A percentile compares a stretch with the other conserved stretches of the same genome.
These are phyloP conservation scores for Rhorus exstirpatorius DNA, from an alignment of 2,888 invertebrate species.

Conservation along the genomic window DNA sequence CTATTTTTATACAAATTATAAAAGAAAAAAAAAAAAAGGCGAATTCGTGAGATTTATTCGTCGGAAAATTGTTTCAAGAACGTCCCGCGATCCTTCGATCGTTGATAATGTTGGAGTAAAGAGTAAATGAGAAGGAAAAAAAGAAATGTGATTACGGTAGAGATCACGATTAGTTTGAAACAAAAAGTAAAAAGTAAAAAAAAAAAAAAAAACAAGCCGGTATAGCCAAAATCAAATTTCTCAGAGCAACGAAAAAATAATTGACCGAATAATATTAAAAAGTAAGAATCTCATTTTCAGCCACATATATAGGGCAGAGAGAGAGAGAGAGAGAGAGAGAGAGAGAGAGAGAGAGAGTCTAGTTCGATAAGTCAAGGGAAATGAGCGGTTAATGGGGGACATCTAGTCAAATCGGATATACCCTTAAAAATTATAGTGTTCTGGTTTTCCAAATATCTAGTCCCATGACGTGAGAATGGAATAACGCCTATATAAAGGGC, in stretches of 20 bases:
- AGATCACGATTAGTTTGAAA: constrained; percentile 20
- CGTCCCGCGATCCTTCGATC: constrained; percentile 41
- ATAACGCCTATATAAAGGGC: constrained; percentile 68
- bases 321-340: constrained; percentile 15
- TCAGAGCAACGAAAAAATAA: constrained; percentile 80
- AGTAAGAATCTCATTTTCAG: constrained; percentile 51
- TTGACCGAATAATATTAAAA: constrained; percentile 49
- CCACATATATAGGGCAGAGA: too few relatives aligned
- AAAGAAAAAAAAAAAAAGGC: too few relatives aligned
- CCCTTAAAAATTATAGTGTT: constrained; percentile 4
- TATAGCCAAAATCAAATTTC: constrained; percentile 69
- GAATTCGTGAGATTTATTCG: constrained; percentile 57
- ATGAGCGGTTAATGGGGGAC: constrained; percentile 13
- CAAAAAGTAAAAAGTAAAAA: constrained; percentile 18
- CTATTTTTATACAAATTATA: constrained; percentile 85
- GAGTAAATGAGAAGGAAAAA: constrained; percentile 7
- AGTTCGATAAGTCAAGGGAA: constrained; percentile 39
- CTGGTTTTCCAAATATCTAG: constrained; percentile 47
- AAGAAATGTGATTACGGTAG: constrained; percentile 55
- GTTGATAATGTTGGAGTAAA: constrained; percentile 45
- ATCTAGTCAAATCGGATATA: constrained; percentile 54
- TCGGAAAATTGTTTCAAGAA: constrained; percentile 15
- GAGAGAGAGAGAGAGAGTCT: constrained; percentile 20
- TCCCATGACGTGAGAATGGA: constrained; percentile 25
- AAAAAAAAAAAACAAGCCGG: constrained; percentile 43